phyloP scores from a whole-genome alignment of 1,140 invertebrate genomes.

The Berghia stephanieae region DNA sequence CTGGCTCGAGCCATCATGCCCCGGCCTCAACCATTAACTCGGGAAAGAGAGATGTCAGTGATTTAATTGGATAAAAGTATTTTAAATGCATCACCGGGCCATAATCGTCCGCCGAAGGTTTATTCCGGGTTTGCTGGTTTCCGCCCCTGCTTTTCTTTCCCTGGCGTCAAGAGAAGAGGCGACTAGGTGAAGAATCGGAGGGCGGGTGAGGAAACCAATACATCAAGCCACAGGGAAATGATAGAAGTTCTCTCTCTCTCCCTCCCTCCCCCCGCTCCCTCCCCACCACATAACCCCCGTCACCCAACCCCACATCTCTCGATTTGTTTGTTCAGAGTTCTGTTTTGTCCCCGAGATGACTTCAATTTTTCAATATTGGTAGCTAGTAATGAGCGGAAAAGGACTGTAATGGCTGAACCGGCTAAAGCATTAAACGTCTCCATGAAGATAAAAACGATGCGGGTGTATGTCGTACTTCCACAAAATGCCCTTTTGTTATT shows the following conservation, averaged over 20 bases:
- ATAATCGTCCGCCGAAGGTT: slow-evolving; percentile 27
- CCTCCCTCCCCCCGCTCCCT: too few species aligned
- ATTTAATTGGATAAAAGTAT: slow-evolving; percentile 36
- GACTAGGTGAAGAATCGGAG: not conserved
- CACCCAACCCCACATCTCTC: too few species aligned
- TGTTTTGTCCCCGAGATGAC: slow-evolving; percentile 21
- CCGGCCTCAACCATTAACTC: slow-evolving; percentile 18
- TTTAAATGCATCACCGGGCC: slow-evolving; percentile 33
- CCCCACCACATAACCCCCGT: too few species aligned
- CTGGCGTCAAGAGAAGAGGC: not conserved
- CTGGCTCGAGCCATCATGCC: slow-evolving; percentile 12
- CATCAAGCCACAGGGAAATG: not conserved
- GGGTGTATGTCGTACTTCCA: too few species aligned
- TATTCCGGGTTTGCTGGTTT: slow-evolving; percentile 22
- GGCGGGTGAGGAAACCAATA: slow-evolving; percentile 20
- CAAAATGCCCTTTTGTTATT: too few species aligned
- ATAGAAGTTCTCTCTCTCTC: too few species aligned
- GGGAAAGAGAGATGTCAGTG: slow-evolving; percentile 25
- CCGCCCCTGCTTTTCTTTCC: not conserved
- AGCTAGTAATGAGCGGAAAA: slow-evolving; percentile 32
- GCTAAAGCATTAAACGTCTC: too few species aligned
- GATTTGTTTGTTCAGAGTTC: slow-evolving; percentile 34
- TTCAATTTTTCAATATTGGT: slow-evolving; percentile 23
- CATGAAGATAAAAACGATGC: too few species aligned
- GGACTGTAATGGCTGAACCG: too few species aligned